Conservation (phyloP, 35 echinoderm and acorn worm genomes). For the Patiria miniata region DNA sequence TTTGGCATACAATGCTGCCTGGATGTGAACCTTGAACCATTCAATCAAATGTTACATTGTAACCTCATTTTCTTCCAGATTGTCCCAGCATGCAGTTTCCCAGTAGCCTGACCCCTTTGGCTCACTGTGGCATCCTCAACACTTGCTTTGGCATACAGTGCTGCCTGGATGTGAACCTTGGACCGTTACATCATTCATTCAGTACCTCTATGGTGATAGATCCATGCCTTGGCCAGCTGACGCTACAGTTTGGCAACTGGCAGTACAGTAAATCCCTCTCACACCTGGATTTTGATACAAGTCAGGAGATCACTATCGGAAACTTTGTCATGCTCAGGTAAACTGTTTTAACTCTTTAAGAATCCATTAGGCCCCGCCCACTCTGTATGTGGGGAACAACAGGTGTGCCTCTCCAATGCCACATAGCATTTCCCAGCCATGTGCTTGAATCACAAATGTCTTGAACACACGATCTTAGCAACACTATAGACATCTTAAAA, state of each 20-base stretch:
- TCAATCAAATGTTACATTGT: too few relatives aligned
- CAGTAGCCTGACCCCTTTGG: not conserved
- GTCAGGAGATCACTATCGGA: constrained; percentile 34
- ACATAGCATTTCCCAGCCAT: too few relatives aligned
- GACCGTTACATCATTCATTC: not conserved
- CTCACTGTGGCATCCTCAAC: not conserved
- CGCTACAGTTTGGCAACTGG: constrained; percentile 22
- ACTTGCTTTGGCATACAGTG: constrained; percentile 32
- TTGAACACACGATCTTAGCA: too few relatives aligned
- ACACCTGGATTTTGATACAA: not conserved
- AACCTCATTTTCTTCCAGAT: not conserved
- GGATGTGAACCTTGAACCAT: too few relatives aligned
- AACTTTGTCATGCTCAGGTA: constrained; percentile 20
- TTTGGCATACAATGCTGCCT: too few relatives aligned
- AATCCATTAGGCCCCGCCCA: too few relatives aligned
- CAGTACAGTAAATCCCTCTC: constrained; percentile 17
- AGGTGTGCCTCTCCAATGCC: too few relatives aligned
- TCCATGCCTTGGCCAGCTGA: constrained; percentile 29
- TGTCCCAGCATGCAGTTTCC: constrained; percentile 5
- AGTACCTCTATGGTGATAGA: not conserved
- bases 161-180: constrained; percentile 31
- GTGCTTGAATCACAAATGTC: too few relatives aligned
- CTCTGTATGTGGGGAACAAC: too few relatives aligned
- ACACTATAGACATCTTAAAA: too few relatives aligned
- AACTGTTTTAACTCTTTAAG: not conserved